phyloP scores from a whole-genome alignment of 2,113 vertebrate genomes.

The Hemiscyllium ocellatum region DNA sequence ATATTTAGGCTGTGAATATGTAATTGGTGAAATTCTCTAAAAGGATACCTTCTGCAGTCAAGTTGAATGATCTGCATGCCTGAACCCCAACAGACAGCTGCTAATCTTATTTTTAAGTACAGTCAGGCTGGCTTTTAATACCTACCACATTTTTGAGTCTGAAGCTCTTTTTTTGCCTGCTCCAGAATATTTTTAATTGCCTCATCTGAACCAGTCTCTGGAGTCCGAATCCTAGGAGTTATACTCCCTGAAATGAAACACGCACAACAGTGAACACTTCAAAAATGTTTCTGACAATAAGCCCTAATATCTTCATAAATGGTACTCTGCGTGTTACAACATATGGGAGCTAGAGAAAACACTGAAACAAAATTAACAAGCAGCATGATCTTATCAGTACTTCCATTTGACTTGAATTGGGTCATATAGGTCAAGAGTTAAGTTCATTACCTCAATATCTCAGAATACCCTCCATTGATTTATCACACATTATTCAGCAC shows the following conservation, averaged over 20 bases:
- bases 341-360: background rate
- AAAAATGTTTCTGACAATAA: background rate
- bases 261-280: background rate
- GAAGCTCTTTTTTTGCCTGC: slow-evolving; percentile 98
- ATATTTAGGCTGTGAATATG: background rate
- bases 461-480: background rate
- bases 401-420: background rate
- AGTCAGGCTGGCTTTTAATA: slow-evolving; percentile 36
- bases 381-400: background rate
- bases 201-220: slow-evolving; percentile 93
- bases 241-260: slow-evolving; percentile 80
- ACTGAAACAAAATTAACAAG: background rate
- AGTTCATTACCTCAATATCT: background rate
- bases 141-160: slow-evolving; percentile 89
- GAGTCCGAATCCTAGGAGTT: slow-evolving; percentile 94
- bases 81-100: background rate
- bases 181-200: slow-evolving; percentile 98
- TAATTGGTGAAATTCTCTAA: background rate
- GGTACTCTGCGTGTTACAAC: background rate
- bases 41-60: background rate
- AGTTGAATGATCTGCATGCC: background rate
- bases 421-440: background rate
- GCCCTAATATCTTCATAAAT: background rate
- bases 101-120: rapidly evolving
- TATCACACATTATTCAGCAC: background rate